Conservation (phyloP, 2,888 invertebrate genomes). For the Periphyllus acericola region DNA sequence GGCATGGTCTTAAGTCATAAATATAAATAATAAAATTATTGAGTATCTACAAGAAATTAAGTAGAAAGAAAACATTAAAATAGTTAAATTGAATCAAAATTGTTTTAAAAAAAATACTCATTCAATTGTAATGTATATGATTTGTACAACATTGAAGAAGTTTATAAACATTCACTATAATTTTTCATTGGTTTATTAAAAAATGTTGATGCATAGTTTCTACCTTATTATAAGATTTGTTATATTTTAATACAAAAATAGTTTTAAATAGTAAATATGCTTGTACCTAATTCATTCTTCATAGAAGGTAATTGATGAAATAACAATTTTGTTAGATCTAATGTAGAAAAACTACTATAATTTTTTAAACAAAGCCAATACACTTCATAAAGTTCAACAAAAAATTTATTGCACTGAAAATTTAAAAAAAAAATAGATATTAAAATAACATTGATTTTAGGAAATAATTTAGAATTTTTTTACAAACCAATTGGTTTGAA, state of each 20-base stretch:
- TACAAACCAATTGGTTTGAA: constrained; percentile 47
- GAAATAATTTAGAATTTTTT: not conserved
- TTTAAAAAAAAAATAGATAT: not conserved
- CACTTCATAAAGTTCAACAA: constrained; percentile 46
- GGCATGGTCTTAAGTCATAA: no score
- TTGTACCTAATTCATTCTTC: constrained; percentile 47
- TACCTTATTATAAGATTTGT: not conserved
- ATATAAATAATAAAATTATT: no score
- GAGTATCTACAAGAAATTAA: no score
- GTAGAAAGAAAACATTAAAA: no score
- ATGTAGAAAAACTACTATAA: constrained; percentile 28
- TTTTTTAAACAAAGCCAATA: constrained; percentile 59
- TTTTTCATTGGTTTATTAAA: no score
- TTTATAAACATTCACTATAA: no score
- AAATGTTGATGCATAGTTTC: no score
- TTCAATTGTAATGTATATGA: no score
- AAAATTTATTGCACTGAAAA: constrained; percentile 51
- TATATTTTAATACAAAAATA: not conserved
- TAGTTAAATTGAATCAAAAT: no score
- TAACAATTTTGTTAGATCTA: constrained; percentile 28
- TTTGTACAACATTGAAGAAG: no score
- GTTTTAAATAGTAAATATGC: not conserved
- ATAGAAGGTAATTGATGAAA: constrained; percentile 33
- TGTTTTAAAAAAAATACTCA: no score
- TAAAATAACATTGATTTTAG: not conserved